Evolutionary conservation across 2,797 vertebrate genomes (phyloP), one percentile per base, ranked within the genome.

Genomic region (Delichon dasypus): DNA sequence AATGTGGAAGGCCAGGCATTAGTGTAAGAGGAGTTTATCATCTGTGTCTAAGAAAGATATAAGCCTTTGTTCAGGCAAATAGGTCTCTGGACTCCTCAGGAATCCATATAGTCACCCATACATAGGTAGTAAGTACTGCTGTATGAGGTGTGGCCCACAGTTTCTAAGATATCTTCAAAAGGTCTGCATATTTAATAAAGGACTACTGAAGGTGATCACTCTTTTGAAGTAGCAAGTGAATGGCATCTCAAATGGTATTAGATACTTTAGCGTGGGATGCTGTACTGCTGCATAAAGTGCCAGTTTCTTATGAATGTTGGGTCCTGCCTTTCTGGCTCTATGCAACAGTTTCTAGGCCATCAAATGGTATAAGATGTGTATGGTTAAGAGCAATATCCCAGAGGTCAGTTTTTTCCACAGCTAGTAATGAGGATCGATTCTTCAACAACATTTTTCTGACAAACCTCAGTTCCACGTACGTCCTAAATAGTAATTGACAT

Each of bases 241-340:
- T 26, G 14, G 1, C 16, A 32, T 40, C 27, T 73, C 25, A 27
- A 36, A 54, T 19, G 9, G 4, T 73, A 20, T 61, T 58, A n/a
- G 27, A 20, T 29, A 50, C 7, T 42, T 70, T 13, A 13, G 16
- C 58, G 22, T 70, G n/a, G 13, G 12, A 25, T 72, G 44, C 16
- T 58, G 53, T 32, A n/a, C 29, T 53, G 25, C 9, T 44, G 29
- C 0, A 0, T 22, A 44, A 36, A 44, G 17, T 51, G 16, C 3
- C 26, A 26, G 32, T 62, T 86, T 71, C 45, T 64, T 77, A 42
- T 8, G 14, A 71, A 34, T 57, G 16, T 14, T 60, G 20, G 1
- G 15, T 60, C 42, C 36, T 53, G 18, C 21, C 16, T 61, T 86
- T 78, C 32, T 51, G n/a, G 8, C 6, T 67, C 23, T 78, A 7